Conservation (phyloP, 2,888 invertebrate genomes). For the Allophyes oxyacanthae region DNA sequence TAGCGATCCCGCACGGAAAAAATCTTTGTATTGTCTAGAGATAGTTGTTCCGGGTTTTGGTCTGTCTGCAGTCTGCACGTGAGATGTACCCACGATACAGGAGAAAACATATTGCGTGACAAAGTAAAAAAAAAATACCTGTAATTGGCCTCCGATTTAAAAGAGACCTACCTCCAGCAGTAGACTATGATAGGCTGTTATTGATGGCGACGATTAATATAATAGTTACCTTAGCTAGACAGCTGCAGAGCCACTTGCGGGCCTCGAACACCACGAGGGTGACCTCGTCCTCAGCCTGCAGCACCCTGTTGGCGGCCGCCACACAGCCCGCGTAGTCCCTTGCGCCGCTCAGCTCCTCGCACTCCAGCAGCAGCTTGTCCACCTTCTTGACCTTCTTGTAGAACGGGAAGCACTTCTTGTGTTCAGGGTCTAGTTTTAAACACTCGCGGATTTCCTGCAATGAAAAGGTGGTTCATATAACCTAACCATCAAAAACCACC, state of each 20-base stretch:
- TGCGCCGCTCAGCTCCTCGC: conserved; percentile 90
- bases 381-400: conserved; percentile 99
- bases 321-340: conserved; percentile 92
- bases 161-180: too few relatives aligned
- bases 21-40: too few relatives aligned
- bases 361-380: conserved; percentile 93
- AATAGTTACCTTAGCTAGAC: conserved; percentile 75
- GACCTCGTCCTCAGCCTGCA: conserved; percentile 92
- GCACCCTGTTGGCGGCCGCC: conserved; percentile 90
- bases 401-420: conserved; percentile 98
- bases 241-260: conserved; percentile 94
- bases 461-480: neutral
- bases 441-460: conserved; percentile 97
- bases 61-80: too few relatives aligned
- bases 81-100: too few relatives aligned
- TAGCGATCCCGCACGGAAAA: too few relatives aligned
- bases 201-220: conserved; percentile 45
- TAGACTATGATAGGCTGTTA: too few relatives aligned
- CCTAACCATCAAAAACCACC: too few relatives aligned
- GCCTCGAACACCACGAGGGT: conserved; percentile 93
- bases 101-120: too few relatives aligned
- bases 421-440: conserved; percentile 98
- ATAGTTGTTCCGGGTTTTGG: too few relatives aligned
- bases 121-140: too few relatives aligned
- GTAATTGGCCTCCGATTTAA: too few relatives aligned